Conservation (phyloP, 1,140 invertebrate species). For the Rhopalosiphum padi region DNA sequence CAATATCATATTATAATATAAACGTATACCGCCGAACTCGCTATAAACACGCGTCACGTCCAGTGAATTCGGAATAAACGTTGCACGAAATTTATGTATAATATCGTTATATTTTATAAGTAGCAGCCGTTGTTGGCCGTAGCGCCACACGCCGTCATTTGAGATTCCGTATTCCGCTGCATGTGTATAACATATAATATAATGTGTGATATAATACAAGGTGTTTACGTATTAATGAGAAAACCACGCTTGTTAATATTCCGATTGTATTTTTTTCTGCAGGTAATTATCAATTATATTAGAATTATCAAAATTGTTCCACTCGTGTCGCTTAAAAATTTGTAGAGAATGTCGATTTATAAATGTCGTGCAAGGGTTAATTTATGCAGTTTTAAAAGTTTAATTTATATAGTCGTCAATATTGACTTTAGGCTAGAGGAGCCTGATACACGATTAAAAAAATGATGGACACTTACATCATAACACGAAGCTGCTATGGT, state of each 20-base stretch:
- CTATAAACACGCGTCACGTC: neutral
- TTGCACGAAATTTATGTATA: slow-evolving; percentile 36
- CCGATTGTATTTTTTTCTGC: neutral
- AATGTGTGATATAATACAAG: neutral
- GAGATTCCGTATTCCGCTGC: neutral
- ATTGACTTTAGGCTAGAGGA: neutral
- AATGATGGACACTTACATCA: neutral
- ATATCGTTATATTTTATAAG: slow-evolving; percentile 32
- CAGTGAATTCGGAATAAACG: neutral
- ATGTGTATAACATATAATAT: neutral
- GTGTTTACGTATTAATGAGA: neutral
- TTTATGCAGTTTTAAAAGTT: neutral
- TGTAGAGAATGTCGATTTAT: neutral
- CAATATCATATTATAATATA: neutral
- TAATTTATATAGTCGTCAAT: neutral
- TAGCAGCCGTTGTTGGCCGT: neutral
- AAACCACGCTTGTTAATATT: neutral
- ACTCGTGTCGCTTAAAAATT: too few species aligned
- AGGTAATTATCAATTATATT: neutral
- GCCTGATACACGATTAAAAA: neutral
- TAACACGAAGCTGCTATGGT: neutral
- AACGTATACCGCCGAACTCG: neutral
- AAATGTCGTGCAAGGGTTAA: neutral
- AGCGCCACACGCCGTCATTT: neutral
- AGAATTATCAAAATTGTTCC: neutral